Conservation (phyloP, 2,113 vertebrate genomes). For the Peucedramus taeniatus region DNA sequence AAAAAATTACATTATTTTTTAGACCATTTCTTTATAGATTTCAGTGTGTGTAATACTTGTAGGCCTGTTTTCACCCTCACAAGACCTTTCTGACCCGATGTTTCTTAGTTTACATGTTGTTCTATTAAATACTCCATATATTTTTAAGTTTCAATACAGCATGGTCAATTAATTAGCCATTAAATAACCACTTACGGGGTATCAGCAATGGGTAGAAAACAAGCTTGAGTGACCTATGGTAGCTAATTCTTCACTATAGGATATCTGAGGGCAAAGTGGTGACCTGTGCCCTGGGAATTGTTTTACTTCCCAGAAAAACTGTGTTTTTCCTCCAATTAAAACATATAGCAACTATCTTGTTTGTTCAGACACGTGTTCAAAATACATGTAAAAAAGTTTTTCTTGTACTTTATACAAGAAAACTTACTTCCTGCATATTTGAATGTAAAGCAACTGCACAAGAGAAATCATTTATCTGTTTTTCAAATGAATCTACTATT, state of each 20-base stretch:
- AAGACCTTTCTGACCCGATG: background rate
- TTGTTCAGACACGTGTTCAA: background rate
- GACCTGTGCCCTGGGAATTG: background rate
- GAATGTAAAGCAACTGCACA: background rate
- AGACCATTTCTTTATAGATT: background rate
- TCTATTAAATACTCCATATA: background rate
- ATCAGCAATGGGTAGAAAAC: background rate
- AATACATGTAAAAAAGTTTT: background rate
- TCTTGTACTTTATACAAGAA: background rate
- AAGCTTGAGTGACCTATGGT: background rate
- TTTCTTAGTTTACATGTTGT: background rate
- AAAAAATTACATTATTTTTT: background rate
- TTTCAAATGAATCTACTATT: background rate
- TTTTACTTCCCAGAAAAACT: background rate
- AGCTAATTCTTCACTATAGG: background rate
- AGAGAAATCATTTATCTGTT: background rate
- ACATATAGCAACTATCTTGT: background rate
- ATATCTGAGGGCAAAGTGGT: background rate
- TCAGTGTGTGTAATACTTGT: background rate
- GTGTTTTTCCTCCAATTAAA: background rate
- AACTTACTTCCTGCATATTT: accelerated
- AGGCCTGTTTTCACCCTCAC: background rate
- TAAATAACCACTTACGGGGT: background rate
- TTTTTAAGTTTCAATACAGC: background rate
- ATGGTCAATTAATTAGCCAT: background rate